phyloP scores from a whole-genome alignment of 2,113 vertebrate species.

The Spea multiplicata region DNA sequence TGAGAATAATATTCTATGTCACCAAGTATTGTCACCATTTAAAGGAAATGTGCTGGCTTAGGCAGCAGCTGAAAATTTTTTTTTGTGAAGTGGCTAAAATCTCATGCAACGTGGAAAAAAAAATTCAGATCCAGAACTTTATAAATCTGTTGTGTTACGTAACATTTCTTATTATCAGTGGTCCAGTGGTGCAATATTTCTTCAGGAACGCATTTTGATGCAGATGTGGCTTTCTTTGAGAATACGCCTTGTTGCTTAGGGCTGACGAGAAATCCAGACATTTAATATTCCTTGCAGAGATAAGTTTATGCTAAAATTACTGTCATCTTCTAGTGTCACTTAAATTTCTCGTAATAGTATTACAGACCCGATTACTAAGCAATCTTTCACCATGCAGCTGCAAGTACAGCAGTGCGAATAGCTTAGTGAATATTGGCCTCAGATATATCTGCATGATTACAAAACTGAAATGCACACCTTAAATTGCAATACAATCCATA shows the following conservation, averaged over 20 bases:
- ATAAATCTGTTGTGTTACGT: conserved; percentile 23
- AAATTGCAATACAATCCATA: no score
- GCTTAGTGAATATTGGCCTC: no score
- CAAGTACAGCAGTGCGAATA: no score
- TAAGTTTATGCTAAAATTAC: no score
- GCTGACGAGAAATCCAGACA: conserved; percentile 6
- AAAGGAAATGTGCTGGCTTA: not conserved
- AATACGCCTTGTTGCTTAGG: conserved; percentile 6
- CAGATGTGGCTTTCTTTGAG: conserved; percentile 12
- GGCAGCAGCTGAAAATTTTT: not conserved
- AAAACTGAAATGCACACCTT: no score
- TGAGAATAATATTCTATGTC: no score
- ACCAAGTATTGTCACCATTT: no score
- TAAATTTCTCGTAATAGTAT: not conserved
- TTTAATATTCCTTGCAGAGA: conserved; percentile 7
- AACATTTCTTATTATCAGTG: conserved; percentile 14
- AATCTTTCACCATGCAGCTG: not conserved
- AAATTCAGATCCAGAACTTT: conserved; percentile 1
- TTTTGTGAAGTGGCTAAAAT: not conserved
- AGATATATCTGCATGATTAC: no score
- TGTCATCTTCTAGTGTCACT: not conserved
- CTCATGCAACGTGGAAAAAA: not conserved
- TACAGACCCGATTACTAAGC: not conserved
- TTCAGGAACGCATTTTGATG: conserved; percentile 24
- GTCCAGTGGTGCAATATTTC: conserved; percentile 23